Conservation (phyloP, 2,797 vertebrate genomes). For the Poliocrania exsul region DNA sequence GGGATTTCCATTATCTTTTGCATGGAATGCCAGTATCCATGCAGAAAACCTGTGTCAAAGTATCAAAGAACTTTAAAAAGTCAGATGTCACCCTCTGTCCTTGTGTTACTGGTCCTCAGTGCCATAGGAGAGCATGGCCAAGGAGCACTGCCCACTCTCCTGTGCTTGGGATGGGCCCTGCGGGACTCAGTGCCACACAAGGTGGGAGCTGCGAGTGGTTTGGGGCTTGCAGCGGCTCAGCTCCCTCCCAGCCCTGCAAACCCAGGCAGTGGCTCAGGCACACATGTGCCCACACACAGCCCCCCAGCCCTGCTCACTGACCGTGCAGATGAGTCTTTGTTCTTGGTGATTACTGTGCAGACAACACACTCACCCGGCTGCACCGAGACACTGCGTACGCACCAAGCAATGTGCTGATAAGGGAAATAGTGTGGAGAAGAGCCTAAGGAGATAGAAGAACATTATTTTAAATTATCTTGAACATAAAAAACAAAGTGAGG, state of each 20-base stretch:
- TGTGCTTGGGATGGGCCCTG: neutral
- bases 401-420: neutral
- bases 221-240: accelerated
- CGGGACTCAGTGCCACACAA: accelerated
- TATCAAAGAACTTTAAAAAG: constrained; percentile 8
- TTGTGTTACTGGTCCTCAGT: accelerated
- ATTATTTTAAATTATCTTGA: constrained; percentile 78
- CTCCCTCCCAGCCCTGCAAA: neutral
- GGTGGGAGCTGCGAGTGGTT: neutral
- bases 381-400: constrained; percentile 31
- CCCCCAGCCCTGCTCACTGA: neutral
- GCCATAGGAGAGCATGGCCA: accelerated
- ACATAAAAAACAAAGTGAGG: constrained; percentile 69
- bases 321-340: constrained; percentile 68
- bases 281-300: neutral
- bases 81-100: neutral
- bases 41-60: neutral
- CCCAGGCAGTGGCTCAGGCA: neutral
- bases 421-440: constrained; percentile 40
- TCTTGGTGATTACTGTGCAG: constrained; percentile 70
- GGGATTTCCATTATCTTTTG: neutral
- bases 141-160: neutral
- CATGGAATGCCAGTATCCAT: neutral
- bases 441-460: constrained; percentile 72
- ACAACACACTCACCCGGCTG: constrained; percentile 63